A percentile compares a stretch with the other conserved stretches of the same genome.
These are phyloP conservation scores for Neodiprion pinetum DNA, from an alignment of 1,140 invertebrate genomes.

Conservation along the genomic window DNA sequence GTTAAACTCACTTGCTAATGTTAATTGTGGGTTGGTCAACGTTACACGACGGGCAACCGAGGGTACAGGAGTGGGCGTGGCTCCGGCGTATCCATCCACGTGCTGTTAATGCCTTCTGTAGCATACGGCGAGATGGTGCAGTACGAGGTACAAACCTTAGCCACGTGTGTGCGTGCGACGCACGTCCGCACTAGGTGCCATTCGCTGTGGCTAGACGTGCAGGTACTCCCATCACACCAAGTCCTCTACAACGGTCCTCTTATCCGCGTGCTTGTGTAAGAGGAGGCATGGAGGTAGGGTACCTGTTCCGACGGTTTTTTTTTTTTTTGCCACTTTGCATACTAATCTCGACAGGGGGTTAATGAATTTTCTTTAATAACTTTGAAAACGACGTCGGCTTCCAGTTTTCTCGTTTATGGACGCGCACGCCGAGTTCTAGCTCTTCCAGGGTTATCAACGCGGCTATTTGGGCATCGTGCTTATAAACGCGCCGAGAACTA, in stretches of 20 bases:
- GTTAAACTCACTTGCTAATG: slow-evolving; percentile 43
- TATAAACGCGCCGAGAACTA: too few relatives aligned
- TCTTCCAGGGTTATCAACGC: too few relatives aligned
- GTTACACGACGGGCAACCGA: slow-evolving; percentile 23
- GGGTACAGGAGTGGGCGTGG: slow-evolving; percentile 32
- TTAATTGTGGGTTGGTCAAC: slow-evolving; percentile 42
- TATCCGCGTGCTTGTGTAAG: neutral
- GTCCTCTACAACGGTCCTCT: slow-evolving; percentile 1
- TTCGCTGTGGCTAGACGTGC: too few relatives aligned
- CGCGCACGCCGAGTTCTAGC: too few relatives aligned
- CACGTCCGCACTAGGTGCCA: slow-evolving; percentile 10
- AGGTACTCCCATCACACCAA: too few relatives aligned
- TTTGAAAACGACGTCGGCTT: slow-evolving; percentile 1
- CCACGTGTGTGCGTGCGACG: slow-evolving; percentile 34
- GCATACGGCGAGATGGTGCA: slow-evolving; percentile 23
- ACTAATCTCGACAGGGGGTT: slow-evolving; percentile 24
- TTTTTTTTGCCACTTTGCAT: slow-evolving; percentile 29
- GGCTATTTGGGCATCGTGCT: too few relatives aligned
- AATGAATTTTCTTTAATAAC: slow-evolving; percentile 26
- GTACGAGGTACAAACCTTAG: slow-evolving; percentile 33
- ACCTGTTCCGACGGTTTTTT: neutral
- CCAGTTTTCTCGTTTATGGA: too few relatives aligned
- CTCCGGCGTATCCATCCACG: slow-evolving; percentile 30
- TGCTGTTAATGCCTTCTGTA: slow-evolving; percentile 36
- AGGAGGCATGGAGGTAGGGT: neutral